Evolutionary conservation across 2,113 vertebrate genomes (phyloP), one percentile per base, ranked within the genome.

Genomic region (Archocentrus centrarchus): DNA sequence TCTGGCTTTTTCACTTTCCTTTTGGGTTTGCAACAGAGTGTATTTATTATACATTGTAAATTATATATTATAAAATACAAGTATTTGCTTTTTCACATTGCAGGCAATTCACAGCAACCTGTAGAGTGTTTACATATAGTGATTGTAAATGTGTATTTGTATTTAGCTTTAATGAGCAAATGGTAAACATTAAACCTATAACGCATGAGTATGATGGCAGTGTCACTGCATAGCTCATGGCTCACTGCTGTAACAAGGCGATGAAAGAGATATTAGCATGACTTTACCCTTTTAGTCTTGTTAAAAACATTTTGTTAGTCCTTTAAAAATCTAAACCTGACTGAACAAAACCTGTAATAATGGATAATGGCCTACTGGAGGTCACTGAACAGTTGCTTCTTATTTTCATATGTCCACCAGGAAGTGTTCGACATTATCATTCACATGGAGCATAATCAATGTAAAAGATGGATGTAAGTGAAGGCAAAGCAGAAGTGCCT

Each of bases 81-180:
- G 82, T 60, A 37, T 79, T 84, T 88, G 44, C 57, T 39, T 80
- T 81, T 66, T 77, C 63, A 80, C 64, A 85, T 73, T 85, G 76
- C 55, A 80, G 84, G 75, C 75, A 58, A 57, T 83, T 86, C 55
- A 50, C n/a, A 82, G 63, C 70, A 58, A 44, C 78, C 0, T 59
- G 24, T 27, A 77, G 20, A 8, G 22, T 37, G 6, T 24, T 22
- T 17, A 18, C 11, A 70, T 61, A 3, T 47, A n/a, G 22, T 24
- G 22, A 30, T 27, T 59, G n/a, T 39, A 27, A 27, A 24, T 59
- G 37, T 77, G 44, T 76, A 59, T 41, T 24, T 59, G 35, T 59
- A 15, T 44, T 44, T 30, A 70, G 66, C 15, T 70, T 24, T 70
- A 70, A 70, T 70, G 66, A 70, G 44, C 41, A 70, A 50, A 50